Conservation (phyloP, 2,113 vertebrate species). For the Neodontobutis hainanensis region DNA sequence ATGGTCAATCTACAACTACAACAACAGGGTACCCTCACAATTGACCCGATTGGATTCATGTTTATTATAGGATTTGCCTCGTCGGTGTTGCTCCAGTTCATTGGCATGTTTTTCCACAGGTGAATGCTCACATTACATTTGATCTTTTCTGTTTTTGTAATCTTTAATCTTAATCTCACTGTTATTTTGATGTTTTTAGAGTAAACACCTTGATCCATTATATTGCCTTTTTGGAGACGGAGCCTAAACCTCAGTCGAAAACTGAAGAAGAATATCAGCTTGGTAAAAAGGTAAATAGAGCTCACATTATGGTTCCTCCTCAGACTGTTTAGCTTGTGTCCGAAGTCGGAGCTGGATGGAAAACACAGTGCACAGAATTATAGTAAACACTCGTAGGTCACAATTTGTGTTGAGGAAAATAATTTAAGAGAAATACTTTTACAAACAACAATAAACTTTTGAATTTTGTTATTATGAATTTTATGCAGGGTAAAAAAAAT, state of each 20-base stretch:
- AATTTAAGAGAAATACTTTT: too few relatives aligned
- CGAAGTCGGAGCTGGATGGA: neutral
- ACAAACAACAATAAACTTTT: too few relatives aligned
- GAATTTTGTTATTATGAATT: too few relatives aligned
- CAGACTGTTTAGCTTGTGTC: too few relatives aligned
- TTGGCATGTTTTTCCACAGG: conserved; percentile 70
- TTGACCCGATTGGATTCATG: conserved; percentile 64
- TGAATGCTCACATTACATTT: conserved; percentile 5
- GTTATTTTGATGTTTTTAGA: conserved; percentile 29
- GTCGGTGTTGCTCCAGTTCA: conserved; percentile 53
- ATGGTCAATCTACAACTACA: conserved; percentile 14
- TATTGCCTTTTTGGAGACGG: conserved; percentile 62
- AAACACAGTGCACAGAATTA: too few relatives aligned
- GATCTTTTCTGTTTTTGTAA: neutral
- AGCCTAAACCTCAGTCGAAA: conserved; percentile 12
- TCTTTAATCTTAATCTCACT: neutral
- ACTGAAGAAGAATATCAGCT: neutral
- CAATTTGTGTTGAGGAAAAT: too few relatives aligned
- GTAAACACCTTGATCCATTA: conserved; percentile 63
- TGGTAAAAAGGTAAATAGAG: conserved; percentile 32
- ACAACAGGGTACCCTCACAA: rapidly evolving
- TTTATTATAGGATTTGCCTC: conserved; percentile 60
- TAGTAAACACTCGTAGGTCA: too few relatives aligned
- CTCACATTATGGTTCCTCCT: neutral
- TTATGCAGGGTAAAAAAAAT: too few relatives aligned